Percentiles rank a stretch among this genome's conserved stretches.
Evolutionary conservation across 2,888 invertebrate genomes (phyloP).

Genomic region (Eupithecia pulchellata): DNA sequence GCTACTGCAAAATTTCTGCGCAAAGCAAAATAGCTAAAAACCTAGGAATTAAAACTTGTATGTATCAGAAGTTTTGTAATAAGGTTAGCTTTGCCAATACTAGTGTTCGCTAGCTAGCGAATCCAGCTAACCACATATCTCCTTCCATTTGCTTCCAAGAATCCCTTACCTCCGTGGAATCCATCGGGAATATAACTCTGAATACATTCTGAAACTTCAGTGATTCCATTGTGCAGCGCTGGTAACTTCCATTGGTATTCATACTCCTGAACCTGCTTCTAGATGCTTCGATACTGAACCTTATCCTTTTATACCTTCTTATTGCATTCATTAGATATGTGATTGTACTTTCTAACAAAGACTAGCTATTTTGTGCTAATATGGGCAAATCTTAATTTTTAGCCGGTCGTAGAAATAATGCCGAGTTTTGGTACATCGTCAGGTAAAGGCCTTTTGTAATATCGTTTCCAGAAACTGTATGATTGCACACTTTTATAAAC

Average conservation of each 20-base stretch:
- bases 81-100: too few species aligned
- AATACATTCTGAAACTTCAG: conserved; percentile 34
- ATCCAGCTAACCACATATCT: neutral
- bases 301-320: neutral
- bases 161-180: conserved; percentile 21
- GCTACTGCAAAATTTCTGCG: too few species aligned
- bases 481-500: neutral
- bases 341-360: neutral
- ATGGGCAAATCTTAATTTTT: neutral
- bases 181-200: conserved; percentile 28
- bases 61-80: too few species aligned
- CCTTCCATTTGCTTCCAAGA: conserved; percentile 11
- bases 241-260: conserved; percentile 22
- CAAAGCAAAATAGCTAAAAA: too few species aligned
- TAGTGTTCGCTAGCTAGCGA: neutral
- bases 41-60: too few species aligned
- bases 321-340: neutral
- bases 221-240: conserved; percentile 29
- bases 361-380: neutral
- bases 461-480: neutral
- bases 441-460: too few species aligned
- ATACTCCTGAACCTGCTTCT: conserved; percentile 16
- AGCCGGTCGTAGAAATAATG: neutral
- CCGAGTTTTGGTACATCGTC: neutral
- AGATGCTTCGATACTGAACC: conserved; percentile 1